A percentile compares a stretch with the other conserved stretches of the same genome.
phyloP scores from a whole-genome alignment of 2,797 vertebrate species.

The Helicolenus hilgendorfi region DNA sequence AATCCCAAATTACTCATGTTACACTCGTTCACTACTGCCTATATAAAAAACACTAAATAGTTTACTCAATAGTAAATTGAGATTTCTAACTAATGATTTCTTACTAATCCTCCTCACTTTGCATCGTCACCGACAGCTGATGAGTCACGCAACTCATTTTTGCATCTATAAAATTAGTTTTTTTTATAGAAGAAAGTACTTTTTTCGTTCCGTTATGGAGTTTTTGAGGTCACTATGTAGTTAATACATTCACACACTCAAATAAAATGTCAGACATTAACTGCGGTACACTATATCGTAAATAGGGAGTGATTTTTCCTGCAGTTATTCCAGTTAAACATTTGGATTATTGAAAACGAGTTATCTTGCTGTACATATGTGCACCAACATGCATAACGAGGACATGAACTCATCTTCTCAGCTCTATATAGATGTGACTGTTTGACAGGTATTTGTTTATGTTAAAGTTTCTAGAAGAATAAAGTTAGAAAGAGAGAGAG shows the following conservation, averaged over 20 bases:
- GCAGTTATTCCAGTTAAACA: neutral
- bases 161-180: neutral
- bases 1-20: no score
- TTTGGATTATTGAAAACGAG: no score
- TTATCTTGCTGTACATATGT: neutral
- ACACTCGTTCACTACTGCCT: neutral
- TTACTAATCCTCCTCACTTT: neutral
- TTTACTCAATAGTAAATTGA: neutral
- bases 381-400: neutral
- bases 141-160: neutral
- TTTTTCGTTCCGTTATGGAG: rapidly evolving
- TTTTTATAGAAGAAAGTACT: neutral
- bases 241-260: neutral
- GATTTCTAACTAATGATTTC: no score
- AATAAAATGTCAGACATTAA: neutral
- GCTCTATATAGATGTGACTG: neutral
- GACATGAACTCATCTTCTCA: neutral
- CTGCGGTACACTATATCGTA: rapidly evolving
- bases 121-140: rapidly evolving
- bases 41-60: neutral
- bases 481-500: conserved; percentile 19
- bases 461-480: neutral
- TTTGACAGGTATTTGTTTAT: neutral
- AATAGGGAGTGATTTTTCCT: neutral
- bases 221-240: neutral